These are phyloP conservation scores for Anolis carolinensis DNA, from an alignment of 2,113 vertebrate species.

Conservation along the genomic window DNA sequence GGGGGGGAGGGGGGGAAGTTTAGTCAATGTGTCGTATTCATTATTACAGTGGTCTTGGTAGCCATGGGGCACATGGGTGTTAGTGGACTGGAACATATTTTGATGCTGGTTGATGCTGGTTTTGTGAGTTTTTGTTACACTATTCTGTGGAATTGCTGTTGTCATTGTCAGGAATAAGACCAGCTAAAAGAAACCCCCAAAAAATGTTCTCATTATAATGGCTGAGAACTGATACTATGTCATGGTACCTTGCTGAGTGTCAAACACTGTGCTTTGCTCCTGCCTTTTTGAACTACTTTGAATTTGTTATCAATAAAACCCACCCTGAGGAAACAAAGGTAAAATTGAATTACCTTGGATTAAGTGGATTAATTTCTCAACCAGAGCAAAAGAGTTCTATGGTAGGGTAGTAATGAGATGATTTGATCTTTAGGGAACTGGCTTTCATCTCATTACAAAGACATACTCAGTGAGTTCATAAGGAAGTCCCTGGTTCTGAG, in stretches of 20 bases:
- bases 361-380: constrained; percentile 25
- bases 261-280: not conserved
- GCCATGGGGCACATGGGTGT: too few species aligned
- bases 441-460: not conserved
- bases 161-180: not conserved
- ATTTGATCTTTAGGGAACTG: not conserved
- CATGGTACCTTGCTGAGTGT: not conserved
- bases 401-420: not conserved
- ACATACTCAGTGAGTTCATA: not conserved
- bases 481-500: not conserved
- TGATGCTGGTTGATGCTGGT: too few species aligned
- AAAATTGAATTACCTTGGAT: constrained; percentile 27
- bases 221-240: not conserved
- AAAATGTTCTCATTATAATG: not conserved
- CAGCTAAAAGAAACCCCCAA: not conserved
- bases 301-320: not conserved
- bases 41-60: too few species aligned
- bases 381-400: not conserved
- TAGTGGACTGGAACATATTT: too few species aligned
- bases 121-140: too few species aligned
- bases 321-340: not conserved
- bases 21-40: too few species aligned
- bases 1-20: too few species aligned
- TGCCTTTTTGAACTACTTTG: not conserved
- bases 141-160: too few species aligned